A percentile compares a stretch with the other conserved stretches of the same genome.
phyloP scores from a whole-genome alignment of 2,888 invertebrate species.

The Dynastes tityus region DNA sequence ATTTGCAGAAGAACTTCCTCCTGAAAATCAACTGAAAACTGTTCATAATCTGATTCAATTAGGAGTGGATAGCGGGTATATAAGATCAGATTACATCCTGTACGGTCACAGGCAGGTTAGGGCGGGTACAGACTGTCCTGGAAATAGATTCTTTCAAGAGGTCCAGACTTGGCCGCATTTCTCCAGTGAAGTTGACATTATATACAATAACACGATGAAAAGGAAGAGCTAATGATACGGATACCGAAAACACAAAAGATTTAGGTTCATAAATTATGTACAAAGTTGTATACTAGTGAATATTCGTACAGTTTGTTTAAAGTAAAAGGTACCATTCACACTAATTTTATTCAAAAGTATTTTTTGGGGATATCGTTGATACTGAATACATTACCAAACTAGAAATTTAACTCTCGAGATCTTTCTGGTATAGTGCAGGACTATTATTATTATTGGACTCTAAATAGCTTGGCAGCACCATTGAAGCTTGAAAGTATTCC shows the following conservation, averaged over 20 bases:
- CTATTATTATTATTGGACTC: too few relatives aligned
- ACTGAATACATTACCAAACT: too few relatives aligned
- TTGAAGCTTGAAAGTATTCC: too few relatives aligned
- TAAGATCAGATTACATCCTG: slow-evolving; percentile 75
- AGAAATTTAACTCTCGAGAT: too few relatives aligned
- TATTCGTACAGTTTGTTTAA: not conserved
- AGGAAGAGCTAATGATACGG: not conserved
- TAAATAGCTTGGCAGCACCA: too few relatives aligned
- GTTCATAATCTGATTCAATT: slow-evolving; percentile 75
- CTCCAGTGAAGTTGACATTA: slow-evolving; percentile 53
- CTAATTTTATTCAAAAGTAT: too few relatives aligned
- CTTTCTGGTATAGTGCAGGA: too few relatives aligned
- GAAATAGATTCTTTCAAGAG: slow-evolving; percentile 74
- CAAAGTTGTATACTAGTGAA: slow-evolving; percentile 30
- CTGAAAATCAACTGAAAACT: slow-evolving; percentile 74
- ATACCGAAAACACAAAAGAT: not conserved
- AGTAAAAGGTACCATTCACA: too few relatives aligned
- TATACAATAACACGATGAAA: slow-evolving; percentile 21
- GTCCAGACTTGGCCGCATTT: slow-evolving; percentile 78
- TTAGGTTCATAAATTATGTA: slow-evolving; percentile 14
- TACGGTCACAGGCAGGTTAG: slow-evolving; percentile 78
- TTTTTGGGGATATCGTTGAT: too few relatives aligned
- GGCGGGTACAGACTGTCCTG: slow-evolving; percentile 79
- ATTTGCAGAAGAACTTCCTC: slow-evolving; percentile 74
- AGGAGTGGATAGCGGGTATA: slow-evolving; percentile 76